Evolutionary conservation across 2,113 vertebrate species (phyloP), one percentile per base, ranked within the genome.

Genomic region (Prunella fulvescens): DNA sequence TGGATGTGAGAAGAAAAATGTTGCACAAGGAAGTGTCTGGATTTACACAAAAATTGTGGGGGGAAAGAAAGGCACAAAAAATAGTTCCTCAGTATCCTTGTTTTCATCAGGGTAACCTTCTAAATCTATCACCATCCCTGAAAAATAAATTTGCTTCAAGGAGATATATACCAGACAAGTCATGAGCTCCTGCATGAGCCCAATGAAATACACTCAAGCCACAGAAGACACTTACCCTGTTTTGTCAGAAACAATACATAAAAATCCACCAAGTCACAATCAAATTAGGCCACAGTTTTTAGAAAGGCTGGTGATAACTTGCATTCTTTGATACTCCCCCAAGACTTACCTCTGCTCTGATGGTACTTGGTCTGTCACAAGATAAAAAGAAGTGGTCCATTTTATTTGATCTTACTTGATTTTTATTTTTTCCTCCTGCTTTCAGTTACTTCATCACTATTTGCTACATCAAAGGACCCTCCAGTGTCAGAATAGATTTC

Each of bases 161-260:
- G 29, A 92, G 3, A 7, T 45, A 33, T 25, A 50, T 7, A 33
- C 0, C 0, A 53, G 26, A 62, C 40, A 54, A 87, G 9, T 28
- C 45, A 86, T 8, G 12, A 85, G 44, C 16, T 50, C 11, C 22
- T 54, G 10, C 19, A 42, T 28, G 22, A 87, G 7, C 12, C 29
- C 15, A 65, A 29, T 10, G 76, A 76, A 85, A 61, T 13, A 53
- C 53, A 45, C 15, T 50, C 25, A 84, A 79, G 15, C 18, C 56
- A 72, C 33, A 26, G 9, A 0, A 71, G 12, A 79, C 69, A 57
- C 10, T 48, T 64, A 33, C 2, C 6, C 16, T 74, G 1, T n/a
- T 81, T 80, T 64, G 26, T 56, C 80, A 74, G 33, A 76, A 88
- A 42, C 4, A 6, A 18, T 44, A 15, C 17, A 35, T 37, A 56